Conservation (phyloP, 2,113 vertebrate genomes). For the Pampusana beccarii region DNA sequence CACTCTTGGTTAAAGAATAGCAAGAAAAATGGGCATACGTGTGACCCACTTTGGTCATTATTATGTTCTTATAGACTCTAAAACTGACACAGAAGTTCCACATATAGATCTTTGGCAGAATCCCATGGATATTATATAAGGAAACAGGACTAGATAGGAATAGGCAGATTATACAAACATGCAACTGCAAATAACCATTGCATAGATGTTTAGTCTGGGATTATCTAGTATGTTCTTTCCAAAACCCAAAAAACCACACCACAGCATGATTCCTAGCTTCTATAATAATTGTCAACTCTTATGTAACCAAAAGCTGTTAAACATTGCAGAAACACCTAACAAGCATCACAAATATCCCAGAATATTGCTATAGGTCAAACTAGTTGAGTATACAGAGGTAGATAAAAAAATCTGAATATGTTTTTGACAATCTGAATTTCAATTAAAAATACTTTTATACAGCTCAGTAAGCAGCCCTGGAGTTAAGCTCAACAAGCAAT, state of each 20-base stretch:
- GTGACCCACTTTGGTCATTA: background rate
- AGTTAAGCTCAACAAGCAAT: background rate
- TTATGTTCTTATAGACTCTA: background rate
- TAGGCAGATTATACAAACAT: background rate
- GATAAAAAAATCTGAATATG: background rate
- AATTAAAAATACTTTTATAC: background rate
- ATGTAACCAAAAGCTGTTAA: background rate
- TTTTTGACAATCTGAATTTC: background rate
- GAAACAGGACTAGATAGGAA: background rate
- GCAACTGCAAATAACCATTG: background rate
- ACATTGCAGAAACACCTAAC: background rate
- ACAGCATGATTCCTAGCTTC: background rate
- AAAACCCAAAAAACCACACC: background rate
- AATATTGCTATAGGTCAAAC: background rate
- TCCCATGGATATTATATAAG: background rate
- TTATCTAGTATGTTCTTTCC: background rate
- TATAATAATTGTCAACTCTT: background rate
- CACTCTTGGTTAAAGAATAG: background rate
- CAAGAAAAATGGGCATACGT: background rate
- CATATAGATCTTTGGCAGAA: background rate
- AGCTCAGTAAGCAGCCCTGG: background rate
- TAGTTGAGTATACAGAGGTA: background rate
- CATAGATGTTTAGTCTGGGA: background rate
- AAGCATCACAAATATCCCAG: background rate
- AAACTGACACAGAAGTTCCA: background rate